Conservation (phyloP, 2,888 invertebrate species). For the Hypomecis punctinalis region DNA sequence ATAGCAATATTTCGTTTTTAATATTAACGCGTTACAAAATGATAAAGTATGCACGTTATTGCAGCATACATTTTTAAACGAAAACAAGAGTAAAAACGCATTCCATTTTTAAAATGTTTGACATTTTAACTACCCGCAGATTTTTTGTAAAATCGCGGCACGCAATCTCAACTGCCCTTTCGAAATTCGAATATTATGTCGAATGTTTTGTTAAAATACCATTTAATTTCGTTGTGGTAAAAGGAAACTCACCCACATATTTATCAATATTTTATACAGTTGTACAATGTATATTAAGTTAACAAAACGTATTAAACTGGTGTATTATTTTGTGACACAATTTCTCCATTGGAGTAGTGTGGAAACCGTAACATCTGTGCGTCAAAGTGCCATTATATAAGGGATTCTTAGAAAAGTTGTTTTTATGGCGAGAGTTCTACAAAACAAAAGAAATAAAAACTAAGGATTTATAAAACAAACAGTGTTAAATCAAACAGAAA, state of each 20-base stretch:
- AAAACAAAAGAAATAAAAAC: slow-evolving; percentile 32
- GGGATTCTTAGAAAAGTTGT: slow-evolving; percentile 32
- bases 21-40: slow-evolving; percentile 38
- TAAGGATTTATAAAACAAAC: slow-evolving; percentile 30
- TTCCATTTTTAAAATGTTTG: slow-evolving; percentile 35
- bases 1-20: slow-evolving; percentile 32
- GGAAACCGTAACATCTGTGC: slow-evolving; percentile 49
- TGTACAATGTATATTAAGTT: slow-evolving; percentile 25
- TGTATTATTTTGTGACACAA: slow-evolving; percentile 27
- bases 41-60: slow-evolving; percentile 36
- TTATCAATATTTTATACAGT: slow-evolving; percentile 21
- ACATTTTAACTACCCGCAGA: slow-evolving; percentile 32
- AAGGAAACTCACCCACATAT: slow-evolving; percentile 2
- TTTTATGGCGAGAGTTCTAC: slow-evolving; percentile 26
- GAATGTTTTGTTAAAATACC: slow-evolving; percentile 18
- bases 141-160: slow-evolving; percentile 26
- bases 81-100: slow-evolving; percentile 32
- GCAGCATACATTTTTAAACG: slow-evolving; percentile 36
- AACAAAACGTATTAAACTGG: slow-evolving; percentile 18
- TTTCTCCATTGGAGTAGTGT: slow-evolving; percentile 41
- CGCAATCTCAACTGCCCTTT: slow-evolving; percentile 19
- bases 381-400: slow-evolving; percentile 29
- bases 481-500: slow-evolving; percentile 26
- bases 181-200: slow-evolving; percentile 11
- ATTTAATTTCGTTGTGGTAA: neutral